Percentiles rank a stretch among this genome's conserved stretches.
These are phyloP conservation scores for Chymomyza fuscimana DNA, from an alignment of 2,888 invertebrate species.

Conservation along the genomic window DNA sequence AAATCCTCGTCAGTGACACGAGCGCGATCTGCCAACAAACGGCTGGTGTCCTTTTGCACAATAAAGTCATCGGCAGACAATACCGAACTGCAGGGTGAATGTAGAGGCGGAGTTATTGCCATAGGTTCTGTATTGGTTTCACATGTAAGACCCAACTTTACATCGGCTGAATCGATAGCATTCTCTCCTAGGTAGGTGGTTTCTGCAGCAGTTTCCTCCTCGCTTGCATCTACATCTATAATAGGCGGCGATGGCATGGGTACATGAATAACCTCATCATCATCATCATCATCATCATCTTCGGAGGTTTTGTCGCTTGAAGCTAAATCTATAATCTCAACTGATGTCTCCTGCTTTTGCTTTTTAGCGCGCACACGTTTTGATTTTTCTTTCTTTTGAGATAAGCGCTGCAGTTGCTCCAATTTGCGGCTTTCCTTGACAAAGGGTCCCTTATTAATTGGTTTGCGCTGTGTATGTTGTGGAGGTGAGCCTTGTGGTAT, in stretches of 20 bases:
- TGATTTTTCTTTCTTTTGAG: slow-evolving; percentile 70
- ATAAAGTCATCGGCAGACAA: slow-evolving; percentile 79
- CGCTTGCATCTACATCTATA: slow-evolving; percentile 73
- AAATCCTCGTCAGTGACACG: slow-evolving; percentile 76
- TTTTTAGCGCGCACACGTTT: slow-evolving; percentile 56
- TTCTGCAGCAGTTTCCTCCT: slow-evolving; percentile 51
- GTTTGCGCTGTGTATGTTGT: slow-evolving; percentile 27
- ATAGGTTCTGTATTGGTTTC: background rate
- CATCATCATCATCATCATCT: slow-evolving; percentile 70
- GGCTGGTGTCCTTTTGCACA: slow-evolving; percentile 74
- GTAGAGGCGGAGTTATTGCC: slow-evolving; percentile 8
- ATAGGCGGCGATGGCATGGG: slow-evolving; percentile 71
- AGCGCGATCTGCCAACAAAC: slow-evolving; percentile 60
- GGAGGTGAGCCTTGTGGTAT: slow-evolving; percentile 46
- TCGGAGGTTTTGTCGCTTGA: slow-evolving; percentile 52
- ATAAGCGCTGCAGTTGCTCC: slow-evolving; percentile 61
- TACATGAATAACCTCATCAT: slow-evolving; percentile 75
- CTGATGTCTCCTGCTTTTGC: slow-evolving; percentile 25
- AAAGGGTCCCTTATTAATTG: slow-evolving; percentile 52
- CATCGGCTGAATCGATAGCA: slow-evolving; percentile 69
- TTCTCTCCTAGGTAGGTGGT: slow-evolving; percentile 63
- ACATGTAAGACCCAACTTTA: slow-evolving; percentile 38
- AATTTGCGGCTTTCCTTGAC: slow-evolving; percentile 67
- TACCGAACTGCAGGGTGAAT: slow-evolving; percentile 75
- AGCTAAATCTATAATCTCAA: slow-evolving; percentile 59